These are phyloP conservation scores for Clarias laeviceps DNA, from an alignment of 2,797 vertebrate species.

Conservation along the genomic window DNA sequence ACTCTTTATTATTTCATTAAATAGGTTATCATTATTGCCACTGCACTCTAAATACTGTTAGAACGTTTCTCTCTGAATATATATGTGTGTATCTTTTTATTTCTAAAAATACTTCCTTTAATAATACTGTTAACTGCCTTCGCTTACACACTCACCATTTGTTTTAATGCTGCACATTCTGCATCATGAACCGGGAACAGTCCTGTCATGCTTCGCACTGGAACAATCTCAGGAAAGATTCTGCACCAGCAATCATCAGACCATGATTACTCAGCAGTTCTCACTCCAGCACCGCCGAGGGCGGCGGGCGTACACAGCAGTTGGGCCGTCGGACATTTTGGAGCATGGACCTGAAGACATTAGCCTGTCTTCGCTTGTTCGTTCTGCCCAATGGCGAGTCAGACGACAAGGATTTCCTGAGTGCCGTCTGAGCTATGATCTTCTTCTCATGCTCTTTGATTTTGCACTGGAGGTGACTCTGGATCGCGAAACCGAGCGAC, in stretches of 20 bases:
- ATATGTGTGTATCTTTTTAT: conserved; percentile 40
- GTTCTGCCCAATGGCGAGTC: conserved; percentile 77
- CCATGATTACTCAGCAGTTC: not conserved
- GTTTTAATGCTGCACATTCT: conserved; percentile 33
- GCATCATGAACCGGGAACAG: conserved; percentile 12
- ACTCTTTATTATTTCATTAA: conserved; percentile 31
- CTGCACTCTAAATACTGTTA: conserved; percentile 66
- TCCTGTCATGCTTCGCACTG: conserved; percentile 47
- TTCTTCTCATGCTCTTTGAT: conserved; percentile 94
- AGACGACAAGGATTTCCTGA: conserved; percentile 84
- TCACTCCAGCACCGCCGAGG: conserved; percentile 89
- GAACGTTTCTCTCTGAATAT: conserved; percentile 60
- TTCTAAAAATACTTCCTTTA: conserved; percentile 70
- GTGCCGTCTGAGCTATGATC: conserved; percentile 76
- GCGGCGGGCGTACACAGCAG: conserved; percentile 88
- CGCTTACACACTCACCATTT: conserved; percentile 54
- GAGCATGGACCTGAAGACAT: conserved; percentile 90
- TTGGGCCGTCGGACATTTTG: conserved; percentile 92
- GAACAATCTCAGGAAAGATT: conserved; percentile 33
- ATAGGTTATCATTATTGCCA: conserved; percentile 69
- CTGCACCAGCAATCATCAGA: not conserved
- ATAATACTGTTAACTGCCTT: conserved; percentile 56
- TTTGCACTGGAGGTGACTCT: conserved; percentile 96
- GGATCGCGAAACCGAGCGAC: conserved; percentile 93
- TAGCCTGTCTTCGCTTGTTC: conserved; percentile 88